Conservation (phyloP, 1,140 invertebrate genomes). For the Palaemon carinicauda region DNA sequence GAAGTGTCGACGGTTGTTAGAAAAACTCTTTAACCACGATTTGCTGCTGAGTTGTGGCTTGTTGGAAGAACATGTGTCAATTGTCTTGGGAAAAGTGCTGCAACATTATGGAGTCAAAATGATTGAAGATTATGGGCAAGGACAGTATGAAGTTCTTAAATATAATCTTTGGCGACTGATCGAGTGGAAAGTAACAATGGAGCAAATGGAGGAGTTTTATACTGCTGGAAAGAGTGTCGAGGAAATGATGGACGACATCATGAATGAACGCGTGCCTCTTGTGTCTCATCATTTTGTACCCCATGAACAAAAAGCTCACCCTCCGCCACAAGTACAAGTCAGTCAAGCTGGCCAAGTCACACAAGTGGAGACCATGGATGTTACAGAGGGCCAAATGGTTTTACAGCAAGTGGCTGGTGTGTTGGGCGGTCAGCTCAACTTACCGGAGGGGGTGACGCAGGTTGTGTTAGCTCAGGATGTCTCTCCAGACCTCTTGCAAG, state of each 20-base stretch:
- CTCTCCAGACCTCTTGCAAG: conserved; percentile 56
- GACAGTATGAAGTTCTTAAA: conserved; percentile 59
- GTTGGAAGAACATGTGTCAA: conserved; percentile 55
- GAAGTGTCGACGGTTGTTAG: conserved; percentile 53
- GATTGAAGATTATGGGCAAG: conserved; percentile 60
- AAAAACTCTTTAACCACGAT: conserved; percentile 52
- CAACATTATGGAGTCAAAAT: conserved; percentile 60
- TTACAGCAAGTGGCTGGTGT: conserved; percentile 52
- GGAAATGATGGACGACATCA: conserved; percentile 60
- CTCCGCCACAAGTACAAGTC: background rate
- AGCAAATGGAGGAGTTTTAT: conserved; percentile 60
- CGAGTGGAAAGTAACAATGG: conserved; percentile 60
- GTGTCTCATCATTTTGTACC: conserved; percentile 56
- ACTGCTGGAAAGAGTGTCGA: conserved; percentile 58
- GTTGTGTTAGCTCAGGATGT: conserved; percentile 59
- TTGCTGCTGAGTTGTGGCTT: conserved; percentile 52
- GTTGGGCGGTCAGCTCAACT: conserved; percentile 43
- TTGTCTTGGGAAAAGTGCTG: conserved; percentile 53
- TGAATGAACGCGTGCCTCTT: conserved; percentile 56
- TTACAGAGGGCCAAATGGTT: conserved; percentile 45
- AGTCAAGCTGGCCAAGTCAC: background rate
- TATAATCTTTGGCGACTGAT: conserved; percentile 60
- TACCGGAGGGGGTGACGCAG: conserved; percentile 55
- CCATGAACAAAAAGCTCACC: conserved; percentile 31
- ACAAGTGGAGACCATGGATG: conserved; percentile 51